Evolutionary conservation across 2,888 invertebrate genomes (phyloP).

Genomic region (Cosmopolites sordidus): DNA sequence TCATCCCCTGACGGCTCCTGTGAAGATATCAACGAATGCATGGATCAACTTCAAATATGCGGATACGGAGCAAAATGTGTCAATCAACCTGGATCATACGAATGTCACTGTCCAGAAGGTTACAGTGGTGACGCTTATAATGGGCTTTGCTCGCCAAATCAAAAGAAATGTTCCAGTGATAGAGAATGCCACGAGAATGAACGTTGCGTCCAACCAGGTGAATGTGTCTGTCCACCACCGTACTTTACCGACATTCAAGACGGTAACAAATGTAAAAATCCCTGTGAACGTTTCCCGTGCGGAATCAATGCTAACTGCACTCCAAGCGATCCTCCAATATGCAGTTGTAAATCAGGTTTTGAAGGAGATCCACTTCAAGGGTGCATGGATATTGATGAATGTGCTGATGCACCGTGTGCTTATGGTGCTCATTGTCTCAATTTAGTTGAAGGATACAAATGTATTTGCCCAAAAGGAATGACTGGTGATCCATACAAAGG

Average conservation of each 20-base stretch:
- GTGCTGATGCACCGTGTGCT: conserved; percentile 76
- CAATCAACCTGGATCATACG: conserved; percentile 72
- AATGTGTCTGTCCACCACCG: conserved; percentile 87
- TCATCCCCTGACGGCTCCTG: conserved; percentile 77
- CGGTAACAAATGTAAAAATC: conserved; percentile 84
- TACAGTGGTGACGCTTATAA: conserved; percentile 79
- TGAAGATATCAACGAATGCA: conserved; percentile 80
- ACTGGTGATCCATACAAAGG: conserved; percentile 80
- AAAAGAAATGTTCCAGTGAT: conserved; percentile 76
- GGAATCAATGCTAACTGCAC: conserved; percentile 88
- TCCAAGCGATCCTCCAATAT: conserved; percentile 82
- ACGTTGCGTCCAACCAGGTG: conserved; percentile 86
- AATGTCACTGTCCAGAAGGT: conserved; percentile 76
- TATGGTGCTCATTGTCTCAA: conserved; percentile 87
- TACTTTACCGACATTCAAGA: conserved; percentile 80
- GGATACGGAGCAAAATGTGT: conserved; percentile 84
- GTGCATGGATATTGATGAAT: conserved; percentile 83
- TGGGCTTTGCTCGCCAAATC: conserved; percentile 76
- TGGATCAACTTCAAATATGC: conserved; percentile 69
- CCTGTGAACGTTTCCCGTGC: conserved; percentile 85
- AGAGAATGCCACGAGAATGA: conserved; percentile 82
- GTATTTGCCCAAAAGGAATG: conserved; percentile 78
- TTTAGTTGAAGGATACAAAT: conserved; percentile 79
- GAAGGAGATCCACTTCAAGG: conserved; percentile 82
- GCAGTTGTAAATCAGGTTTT: conserved; percentile 82